These are phyloP conservation scores for Ricordea florida DNA, from an alignment of 92 coral and sea anemone species.

Conservation along the genomic window DNA sequence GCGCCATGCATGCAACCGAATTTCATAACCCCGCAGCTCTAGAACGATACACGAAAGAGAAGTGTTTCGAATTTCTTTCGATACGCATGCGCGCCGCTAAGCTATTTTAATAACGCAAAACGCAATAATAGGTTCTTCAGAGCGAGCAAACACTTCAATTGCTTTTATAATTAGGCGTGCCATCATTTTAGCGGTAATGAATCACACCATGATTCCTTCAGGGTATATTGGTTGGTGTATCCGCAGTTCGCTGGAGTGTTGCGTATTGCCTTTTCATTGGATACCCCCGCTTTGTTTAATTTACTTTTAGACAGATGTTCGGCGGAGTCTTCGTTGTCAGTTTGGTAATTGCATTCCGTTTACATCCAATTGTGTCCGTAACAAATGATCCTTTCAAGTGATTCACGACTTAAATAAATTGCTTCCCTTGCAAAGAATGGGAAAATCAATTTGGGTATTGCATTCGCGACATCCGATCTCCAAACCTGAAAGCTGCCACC, in stretches of 20 bases:
- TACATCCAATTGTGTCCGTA: constrained; percentile 83
- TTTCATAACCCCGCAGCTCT: no score
- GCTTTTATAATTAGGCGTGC: constrained; percentile 77
- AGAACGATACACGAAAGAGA: not conserved
- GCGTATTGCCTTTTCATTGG: constrained; percentile 69
- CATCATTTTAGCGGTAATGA: constrained; percentile 77
- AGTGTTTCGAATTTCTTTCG: not conserved
- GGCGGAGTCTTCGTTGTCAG: constrained; percentile 72
- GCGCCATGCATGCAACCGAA: no score
- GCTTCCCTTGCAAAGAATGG: constrained; percentile 69
- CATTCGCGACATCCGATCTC: constrained; percentile 37
- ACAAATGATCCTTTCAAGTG: constrained; percentile 87
- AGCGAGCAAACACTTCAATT: constrained; percentile 84
- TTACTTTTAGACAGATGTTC: constrained; percentile 79
- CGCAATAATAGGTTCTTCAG: constrained; percentile 66
- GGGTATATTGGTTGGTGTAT: constrained; percentile 77
- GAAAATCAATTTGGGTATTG: constrained; percentile 55
- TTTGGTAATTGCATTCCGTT: constrained; percentile 92
- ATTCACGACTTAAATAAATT: constrained; percentile 82
- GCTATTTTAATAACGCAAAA: constrained; percentile 50
- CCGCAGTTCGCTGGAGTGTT: constrained; percentile 44
- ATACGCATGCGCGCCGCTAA: constrained; percentile 22
- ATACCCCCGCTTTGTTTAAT: constrained; percentile 70
- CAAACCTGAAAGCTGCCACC: no score
- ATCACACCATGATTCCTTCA: constrained; percentile 67